Base-by-base conservation (phyloP, 2,797 vertebrate species). In the Podarcis lilfordi region DNA sequence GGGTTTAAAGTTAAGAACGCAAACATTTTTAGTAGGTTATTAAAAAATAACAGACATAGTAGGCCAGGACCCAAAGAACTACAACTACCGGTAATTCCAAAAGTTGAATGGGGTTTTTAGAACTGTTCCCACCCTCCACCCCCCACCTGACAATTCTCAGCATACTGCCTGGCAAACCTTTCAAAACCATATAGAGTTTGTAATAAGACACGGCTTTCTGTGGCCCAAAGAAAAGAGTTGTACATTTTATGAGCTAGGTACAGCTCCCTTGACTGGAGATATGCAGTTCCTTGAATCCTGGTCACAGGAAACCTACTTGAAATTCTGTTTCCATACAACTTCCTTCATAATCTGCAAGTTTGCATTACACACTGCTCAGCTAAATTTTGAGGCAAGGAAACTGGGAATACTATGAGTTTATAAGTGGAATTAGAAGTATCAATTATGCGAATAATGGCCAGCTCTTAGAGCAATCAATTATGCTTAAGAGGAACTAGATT, bases 321-420 rank as follows among this genome's bases (percentile, higher is more conserved):
- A 91, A 3, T 35, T 29, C 23, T 45, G 27, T 82, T 35, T 80
- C 29, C 66, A 61, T 72, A 19, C 19, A 91, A 66, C 64, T 90
- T 81, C 59, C 0, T 0, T 61, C 55, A 83, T 50, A 90, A 85
- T 72, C 71, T 6, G 91, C 10, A 90, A 89, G 10, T 27, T 32
- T 89, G 84, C 45, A 68, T 37, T 21, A 84, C 15, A 3, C 90
- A 89, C 40, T 86, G 71, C 43, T 92, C 40, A 91, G 80, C 40
- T 81, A 80, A 88, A 72, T 83, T 89, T 84, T 13, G 83, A 88
- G 80, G 23, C 29, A 89, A 29, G 35, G 61, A 86, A 45, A 77
- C 37, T 8, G 90, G 27, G 66, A 94, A 66, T 91, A 93, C 68
- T 93, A 89, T 80, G 84, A 91, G 25, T 19, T 88, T 55, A 85